Percentiles rank a stretch among this genome's conserved stretches.
Evolutionary conservation across 2,888 invertebrate genomes (phyloP).

Genomic region (Brachypalpus laphriformis): DNA sequence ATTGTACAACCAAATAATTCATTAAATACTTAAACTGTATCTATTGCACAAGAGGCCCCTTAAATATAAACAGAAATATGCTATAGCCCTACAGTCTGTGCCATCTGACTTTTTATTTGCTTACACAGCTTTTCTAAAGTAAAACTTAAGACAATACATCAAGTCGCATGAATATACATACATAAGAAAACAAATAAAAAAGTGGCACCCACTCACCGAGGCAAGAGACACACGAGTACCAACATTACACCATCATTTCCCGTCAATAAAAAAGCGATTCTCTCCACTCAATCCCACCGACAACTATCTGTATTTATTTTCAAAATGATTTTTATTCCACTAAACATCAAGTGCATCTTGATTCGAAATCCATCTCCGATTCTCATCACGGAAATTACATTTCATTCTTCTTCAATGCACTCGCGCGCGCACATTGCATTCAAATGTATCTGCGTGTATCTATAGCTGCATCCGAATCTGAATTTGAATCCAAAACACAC

Average conservation of each 20-base stretch:
- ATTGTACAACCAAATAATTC: not conserved
- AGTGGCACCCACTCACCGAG: not conserved
- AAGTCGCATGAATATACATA: not conserved
- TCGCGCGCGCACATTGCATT: conserved; percentile 5
- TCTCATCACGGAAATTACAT: conserved; percentile 55
- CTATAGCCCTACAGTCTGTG: not conserved
- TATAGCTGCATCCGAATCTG: conserved; percentile 8
- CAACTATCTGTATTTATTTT: conserved; percentile 60
- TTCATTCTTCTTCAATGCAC: conserved; percentile 38
- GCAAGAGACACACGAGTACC: not conserved
- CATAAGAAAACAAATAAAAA: conserved; percentile 9
- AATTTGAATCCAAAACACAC: not conserved
- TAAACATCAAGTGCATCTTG: conserved; percentile 47
- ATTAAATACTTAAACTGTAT: not conserved
- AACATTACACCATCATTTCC: not conserved
- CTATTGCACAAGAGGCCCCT: not conserved
- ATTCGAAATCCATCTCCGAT: conserved; percentile 61
- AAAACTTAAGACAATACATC: conserved; percentile 15
- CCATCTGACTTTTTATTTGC: not conserved
- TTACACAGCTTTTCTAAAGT: conserved; percentile 14
- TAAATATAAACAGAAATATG: not conserved
- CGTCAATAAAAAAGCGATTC: not conserved
- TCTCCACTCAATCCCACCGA: not conserved
- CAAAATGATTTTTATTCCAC: conserved; percentile 55
- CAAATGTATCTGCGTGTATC: conserved; percentile 16